A percentile compares a stretch with the other conserved stretches of the same genome.
These are phyloP conservation scores for Syrrhaptes paradoxus DNA, from an alignment of 2,113 vertebrate genomes.

Conservation along the genomic window DNA sequence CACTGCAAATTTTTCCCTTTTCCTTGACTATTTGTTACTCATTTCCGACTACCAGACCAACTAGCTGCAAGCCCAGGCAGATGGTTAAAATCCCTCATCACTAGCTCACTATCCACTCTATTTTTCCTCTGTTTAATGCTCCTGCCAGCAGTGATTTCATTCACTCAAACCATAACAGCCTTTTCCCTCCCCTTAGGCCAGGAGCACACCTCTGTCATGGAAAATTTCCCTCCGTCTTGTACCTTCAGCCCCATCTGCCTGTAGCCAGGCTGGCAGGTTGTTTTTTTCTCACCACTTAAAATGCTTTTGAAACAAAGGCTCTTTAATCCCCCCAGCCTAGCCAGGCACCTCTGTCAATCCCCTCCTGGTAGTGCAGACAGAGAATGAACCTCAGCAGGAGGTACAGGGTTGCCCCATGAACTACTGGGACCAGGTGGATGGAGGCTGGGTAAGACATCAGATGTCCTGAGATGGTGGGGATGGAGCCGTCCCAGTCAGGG, in stretches of 20 bases:
- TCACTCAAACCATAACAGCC: conserved; percentile 6
- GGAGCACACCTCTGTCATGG: conserved; percentile 41
- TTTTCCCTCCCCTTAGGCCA: conserved; percentile 62
- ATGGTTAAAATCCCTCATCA: neutral
- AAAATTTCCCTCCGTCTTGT: conserved; percentile 45
- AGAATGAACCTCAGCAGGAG: neutral
- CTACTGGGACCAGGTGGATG: neutral
- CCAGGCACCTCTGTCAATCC: conserved; percentile 9
- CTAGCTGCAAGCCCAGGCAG: neutral
- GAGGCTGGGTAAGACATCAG: neutral
- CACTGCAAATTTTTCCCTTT: neutral
- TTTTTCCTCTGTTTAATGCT: neutral
- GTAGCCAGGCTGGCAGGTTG: neutral
- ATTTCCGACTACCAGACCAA: neutral
- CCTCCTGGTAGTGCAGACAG: neutral
- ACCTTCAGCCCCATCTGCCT: conserved; percentile 25
- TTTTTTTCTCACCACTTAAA: conserved; percentile 9
- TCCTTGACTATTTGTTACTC: neutral
- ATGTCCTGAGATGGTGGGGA: neutral
- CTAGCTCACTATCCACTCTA: neutral
- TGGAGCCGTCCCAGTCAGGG: neutral
- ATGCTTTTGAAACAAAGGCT: conserved; percentile 45
- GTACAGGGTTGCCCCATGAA: fast-evolving
- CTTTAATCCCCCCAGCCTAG: conserved; percentile 2
- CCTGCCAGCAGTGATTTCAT: conserved; percentile 32